Evolutionary conservation across 2,113 vertebrate genomes (phyloP), one percentile per base, ranked within the genome.

Genomic region (Mixornis gularis): DNA sequence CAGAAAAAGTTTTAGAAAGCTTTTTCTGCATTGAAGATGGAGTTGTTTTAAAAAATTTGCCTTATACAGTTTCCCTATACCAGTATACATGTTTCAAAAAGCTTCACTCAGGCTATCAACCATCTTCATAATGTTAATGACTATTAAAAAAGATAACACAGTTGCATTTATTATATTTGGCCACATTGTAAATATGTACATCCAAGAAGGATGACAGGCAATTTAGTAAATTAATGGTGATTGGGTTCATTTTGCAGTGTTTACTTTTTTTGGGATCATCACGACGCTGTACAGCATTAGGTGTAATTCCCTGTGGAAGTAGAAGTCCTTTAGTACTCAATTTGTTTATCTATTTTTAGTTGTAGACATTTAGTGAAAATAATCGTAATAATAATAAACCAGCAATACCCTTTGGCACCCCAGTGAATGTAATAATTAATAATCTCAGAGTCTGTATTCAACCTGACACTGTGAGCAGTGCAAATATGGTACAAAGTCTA

Each of bases 361-460:
- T 74, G 55, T 60, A 87, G 64, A 74, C 26, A 92, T 92, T 96
- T 93, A 90, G 66, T 85, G 66, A 87, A 71, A 97, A 94, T 95
- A n/a, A n/a, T n/a, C 13, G 21, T 53, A 32, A 53, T 29, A 29
- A 29, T 29, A 97, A 94, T 95, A 95, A 38, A 38, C 38, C 22
- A 76, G 66, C 69, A 95, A 93, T 91, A 94, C 83, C 78, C 87
- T 93, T 96, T 68, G 63, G 70, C 80, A 93, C 79, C 51, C 68
- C 34, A 36, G 69, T 89, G 96, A 96, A 94, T 91, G 96, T 90
- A 94, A 85, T 95, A 97, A 95, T 96, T 96, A 97, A 96, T 97
- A 96, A 95, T 93, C 84, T 95, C 90, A 27, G 52, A 76, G 77
- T 79, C 81, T 84, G n/a, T 79, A 71, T 95, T 96, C 92, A 94